These are phyloP conservation scores for Spheniscus mendiculus DNA, from an alignment of 2,113 vertebrate species.

Conservation along the genomic window DNA sequence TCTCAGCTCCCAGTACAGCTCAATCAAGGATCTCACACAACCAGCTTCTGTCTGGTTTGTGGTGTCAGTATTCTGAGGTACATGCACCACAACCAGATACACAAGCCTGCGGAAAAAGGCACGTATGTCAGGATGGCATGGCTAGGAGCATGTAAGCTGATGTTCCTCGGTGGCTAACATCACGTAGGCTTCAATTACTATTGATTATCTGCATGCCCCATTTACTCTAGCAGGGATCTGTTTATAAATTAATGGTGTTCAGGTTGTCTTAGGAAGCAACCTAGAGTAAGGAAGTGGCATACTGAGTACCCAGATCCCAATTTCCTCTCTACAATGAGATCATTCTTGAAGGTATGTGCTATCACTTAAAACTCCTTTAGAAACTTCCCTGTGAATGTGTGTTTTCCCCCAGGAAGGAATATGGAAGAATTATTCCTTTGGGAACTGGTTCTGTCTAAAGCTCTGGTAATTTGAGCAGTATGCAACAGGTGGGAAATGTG, in stretches of 20 bases:
- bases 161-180: neutral
- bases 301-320: neutral
- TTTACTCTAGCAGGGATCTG: neutral
- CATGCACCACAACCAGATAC: neutral
- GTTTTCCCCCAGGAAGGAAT: neutral
- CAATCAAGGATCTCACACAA: neutral
- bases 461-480: neutral
- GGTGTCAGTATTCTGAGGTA: neutral
- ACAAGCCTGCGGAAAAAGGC: neutral
- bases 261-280: neutral
- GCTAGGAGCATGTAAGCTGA: neutral
- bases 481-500: neutral
- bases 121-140: neutral
- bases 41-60: neutral
- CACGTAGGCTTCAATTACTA: neutral
- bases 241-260: neutral
- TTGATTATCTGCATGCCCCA: too few relatives aligned
- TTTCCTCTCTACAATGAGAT: neutral
- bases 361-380: neutral
- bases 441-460: neutral
- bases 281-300: neutral
- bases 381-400: accelerated
- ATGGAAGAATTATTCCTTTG: neutral
- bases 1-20: neutral
- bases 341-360: neutral